Evolutionary conservation across 2,888 invertebrate species (phyloP).

Genomic region (Sphaeridia pumilis): DNA sequence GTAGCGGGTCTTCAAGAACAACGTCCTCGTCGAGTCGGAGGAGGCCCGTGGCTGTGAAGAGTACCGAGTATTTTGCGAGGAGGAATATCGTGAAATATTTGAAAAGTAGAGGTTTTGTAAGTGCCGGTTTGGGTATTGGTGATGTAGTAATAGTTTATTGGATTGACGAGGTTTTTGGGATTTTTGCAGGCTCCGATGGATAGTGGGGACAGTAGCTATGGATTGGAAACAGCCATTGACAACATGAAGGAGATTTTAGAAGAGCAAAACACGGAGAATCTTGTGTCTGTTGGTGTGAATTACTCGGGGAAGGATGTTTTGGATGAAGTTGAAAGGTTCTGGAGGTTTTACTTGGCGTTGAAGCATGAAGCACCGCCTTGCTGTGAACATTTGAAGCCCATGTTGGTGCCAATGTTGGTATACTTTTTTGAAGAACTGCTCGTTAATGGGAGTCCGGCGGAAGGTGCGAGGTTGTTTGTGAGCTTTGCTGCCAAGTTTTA

Average conservation of each 20-base stretch:
- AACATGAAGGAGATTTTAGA: conserved; percentile 11
- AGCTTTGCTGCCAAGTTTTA: conserved; percentile 26
- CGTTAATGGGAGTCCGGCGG: conserved; percentile 7
- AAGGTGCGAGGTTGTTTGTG: conserved; percentile 20
- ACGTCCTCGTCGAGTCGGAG: neutral
- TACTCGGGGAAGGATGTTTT: conserved; percentile 20
- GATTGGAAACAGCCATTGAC: conserved; percentile 7
- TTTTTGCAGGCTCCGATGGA: conserved; percentile 3
- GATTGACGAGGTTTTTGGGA: neutral
- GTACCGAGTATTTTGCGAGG: conserved; percentile 24
- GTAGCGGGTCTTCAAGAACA: conserved; percentile 1
- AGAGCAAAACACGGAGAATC: conserved; percentile 4
- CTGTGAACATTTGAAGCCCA: conserved; percentile 23
- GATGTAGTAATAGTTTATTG: neutral
- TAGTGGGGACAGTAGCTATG: neutral
- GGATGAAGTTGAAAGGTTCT: conserved; percentile 30
- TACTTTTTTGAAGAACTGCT: conserved; percentile 26
- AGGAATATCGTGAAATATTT: conserved; percentile 27
- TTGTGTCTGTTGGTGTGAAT: conserved; percentile 23
- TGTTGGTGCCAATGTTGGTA: conserved; percentile 28
- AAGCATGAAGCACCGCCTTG: conserved; percentile 17
- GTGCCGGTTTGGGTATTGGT: too few relatives aligned
- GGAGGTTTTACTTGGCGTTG: conserved; percentile 26
- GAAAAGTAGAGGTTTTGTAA: conserved; percentile 27
- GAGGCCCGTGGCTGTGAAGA: conserved; percentile 9